Percentiles rank a stretch among this genome's conserved stretches.
Conservation (phyloP, 2,113 vertebrate genomes). For the Sorex araneus region DNA sequence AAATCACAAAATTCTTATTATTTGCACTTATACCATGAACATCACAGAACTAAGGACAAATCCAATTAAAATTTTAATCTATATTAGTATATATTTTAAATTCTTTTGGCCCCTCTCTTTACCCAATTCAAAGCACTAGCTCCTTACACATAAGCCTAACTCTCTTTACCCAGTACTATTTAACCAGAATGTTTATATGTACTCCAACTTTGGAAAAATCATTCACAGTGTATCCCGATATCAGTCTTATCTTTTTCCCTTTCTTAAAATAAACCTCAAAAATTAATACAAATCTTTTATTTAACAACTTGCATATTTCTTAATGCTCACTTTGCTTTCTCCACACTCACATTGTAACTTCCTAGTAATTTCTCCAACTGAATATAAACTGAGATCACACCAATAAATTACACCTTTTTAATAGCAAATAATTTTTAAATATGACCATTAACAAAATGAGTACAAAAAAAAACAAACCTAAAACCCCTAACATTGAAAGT, state of each 20-base stretch:
- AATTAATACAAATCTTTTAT: too few species aligned
- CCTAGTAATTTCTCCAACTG: conserved; percentile 13
- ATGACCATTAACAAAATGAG: conserved; percentile 30
- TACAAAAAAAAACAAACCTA: conserved; percentile 25
- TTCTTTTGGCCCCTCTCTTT: not conserved
- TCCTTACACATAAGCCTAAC: not conserved
- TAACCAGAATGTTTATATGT: not conserved
- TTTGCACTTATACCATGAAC: not conserved
- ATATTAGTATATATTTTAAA: not conserved
- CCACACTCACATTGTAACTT: not conserved
- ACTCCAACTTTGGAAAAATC: not conserved
- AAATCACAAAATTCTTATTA: conserved; percentile 37
- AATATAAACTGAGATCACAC: conserved; percentile 41
- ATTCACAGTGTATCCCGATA: not conserved
- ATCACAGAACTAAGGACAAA: conserved; percentile 22
- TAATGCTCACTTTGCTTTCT: not conserved
- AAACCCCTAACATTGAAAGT: not conserved
- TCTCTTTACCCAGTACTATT: not conserved
- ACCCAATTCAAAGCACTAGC: not conserved
- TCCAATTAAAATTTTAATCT: not conserved
- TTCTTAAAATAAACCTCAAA: too few species aligned
- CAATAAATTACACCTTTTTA: not conserved
- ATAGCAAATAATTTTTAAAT: not conserved
- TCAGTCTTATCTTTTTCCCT: not conserved
- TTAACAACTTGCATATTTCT: not conserved